A percentile compares a stretch with the other conserved stretches of the same genome.
Conservation (phyloP, 2,797 vertebrate genomes). For the Antrozous pallidus region DNA sequence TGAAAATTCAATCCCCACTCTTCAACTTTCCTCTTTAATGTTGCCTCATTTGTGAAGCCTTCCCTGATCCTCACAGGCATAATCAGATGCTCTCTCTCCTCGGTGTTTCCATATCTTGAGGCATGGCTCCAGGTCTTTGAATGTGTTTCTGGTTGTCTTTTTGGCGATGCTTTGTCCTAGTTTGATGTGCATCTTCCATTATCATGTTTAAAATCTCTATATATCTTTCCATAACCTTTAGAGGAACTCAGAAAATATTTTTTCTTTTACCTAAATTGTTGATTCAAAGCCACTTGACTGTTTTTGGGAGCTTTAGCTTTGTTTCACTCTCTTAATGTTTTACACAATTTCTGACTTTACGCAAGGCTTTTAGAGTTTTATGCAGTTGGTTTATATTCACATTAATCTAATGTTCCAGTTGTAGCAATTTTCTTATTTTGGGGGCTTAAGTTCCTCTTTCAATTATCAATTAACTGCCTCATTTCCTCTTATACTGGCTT, state of each 20-base stretch:
- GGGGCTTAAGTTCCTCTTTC: background rate
- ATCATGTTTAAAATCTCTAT: background rate
- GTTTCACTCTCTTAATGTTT: background rate
- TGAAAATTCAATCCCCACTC: background rate
- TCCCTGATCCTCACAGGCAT: background rate
- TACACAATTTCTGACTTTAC: background rate
- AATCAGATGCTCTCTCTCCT: background rate
- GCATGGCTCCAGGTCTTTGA: background rate
- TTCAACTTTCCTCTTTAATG: background rate
- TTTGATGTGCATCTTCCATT: background rate
- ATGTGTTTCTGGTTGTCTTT: background rate
- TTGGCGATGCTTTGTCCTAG: background rate
- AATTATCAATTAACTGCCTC: background rate
- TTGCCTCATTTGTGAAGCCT: background rate
- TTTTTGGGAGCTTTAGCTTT: background rate
- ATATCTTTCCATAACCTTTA: background rate
- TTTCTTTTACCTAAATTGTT: background rate
- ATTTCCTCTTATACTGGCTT: background rate
- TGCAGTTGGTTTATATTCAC: background rate
- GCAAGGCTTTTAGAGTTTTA: background rate
- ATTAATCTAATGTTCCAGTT: background rate
- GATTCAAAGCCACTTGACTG: background rate
- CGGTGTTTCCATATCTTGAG: background rate
- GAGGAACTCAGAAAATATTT: background rate
- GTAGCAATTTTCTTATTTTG: background rate